Conservation (phyloP, 1,140 invertebrate species). For the Lepidostoma basale region DNA sequence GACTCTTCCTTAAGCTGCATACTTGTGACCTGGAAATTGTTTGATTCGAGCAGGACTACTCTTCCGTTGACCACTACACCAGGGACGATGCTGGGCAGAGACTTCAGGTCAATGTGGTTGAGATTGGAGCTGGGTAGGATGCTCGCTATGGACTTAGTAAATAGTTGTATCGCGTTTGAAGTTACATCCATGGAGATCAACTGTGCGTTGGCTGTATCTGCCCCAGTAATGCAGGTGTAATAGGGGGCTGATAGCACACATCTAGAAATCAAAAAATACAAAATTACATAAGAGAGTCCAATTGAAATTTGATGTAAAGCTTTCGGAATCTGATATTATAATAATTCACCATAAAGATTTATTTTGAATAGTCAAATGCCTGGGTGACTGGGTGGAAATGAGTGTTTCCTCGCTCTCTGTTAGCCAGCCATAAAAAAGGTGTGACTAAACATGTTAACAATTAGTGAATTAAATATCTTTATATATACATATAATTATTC, state of each 20-base stretch:
- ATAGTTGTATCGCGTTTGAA: slow-evolving; percentile 53
- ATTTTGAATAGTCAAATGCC: too few relatives aligned
- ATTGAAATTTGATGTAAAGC: too few relatives aligned
- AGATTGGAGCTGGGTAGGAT: slow-evolving; percentile 47
- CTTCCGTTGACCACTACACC: slow-evolving; percentile 51
- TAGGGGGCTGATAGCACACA: slow-evolving; percentile 69
- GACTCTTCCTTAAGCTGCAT: slow-evolving; percentile 47
- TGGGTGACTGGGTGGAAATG: too few relatives aligned
- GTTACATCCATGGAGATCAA: slow-evolving; percentile 61
- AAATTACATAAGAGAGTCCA: too few relatives aligned
- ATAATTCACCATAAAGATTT: too few relatives aligned
- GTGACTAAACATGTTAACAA: too few relatives aligned
- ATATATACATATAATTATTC: too few relatives aligned
- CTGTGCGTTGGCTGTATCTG: slow-evolving; percentile 51
- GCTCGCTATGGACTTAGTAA: slow-evolving; percentile 53
- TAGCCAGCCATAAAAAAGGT: too few relatives aligned
- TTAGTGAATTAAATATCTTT: too few relatives aligned
- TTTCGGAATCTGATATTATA: too few relatives aligned
- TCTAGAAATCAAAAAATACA: too few relatives aligned
- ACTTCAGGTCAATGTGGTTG: slow-evolving; percentile 34
- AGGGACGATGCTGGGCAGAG: slow-evolving; percentile 49
- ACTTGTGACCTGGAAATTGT: slow-evolving; percentile 49
- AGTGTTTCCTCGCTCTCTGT: too few relatives aligned
- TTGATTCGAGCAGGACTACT: slow-evolving; percentile 53
- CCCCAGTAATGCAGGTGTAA: slow-evolving; percentile 66